Base-by-base conservation (phyloP, 2,113 vertebrate species). In the Lasiurus borealis region DNA sequence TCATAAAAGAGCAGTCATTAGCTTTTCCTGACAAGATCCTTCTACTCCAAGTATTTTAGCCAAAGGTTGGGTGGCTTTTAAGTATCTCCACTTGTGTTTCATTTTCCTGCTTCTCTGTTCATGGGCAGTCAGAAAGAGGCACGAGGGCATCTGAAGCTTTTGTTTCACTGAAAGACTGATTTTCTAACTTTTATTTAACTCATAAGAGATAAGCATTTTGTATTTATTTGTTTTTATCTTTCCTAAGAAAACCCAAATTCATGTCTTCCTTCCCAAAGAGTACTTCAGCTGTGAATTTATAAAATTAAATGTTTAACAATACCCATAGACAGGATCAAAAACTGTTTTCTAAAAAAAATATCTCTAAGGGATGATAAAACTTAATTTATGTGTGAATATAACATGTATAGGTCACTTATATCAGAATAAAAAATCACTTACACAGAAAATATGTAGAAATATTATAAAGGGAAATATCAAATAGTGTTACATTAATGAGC, bases 381-480 rank as follows among this genome's bases (percentile, higher is more conserved):
- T 69, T 27, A 68, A 68, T 68, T 89, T 77, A 71, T 76, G 13
- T 72, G 36, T 77, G 29, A 52, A n/a, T 31, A 36, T 46, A 87
- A 36, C 8, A 84, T 54, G 25, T 12, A 68, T 27, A 78, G 50
- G 52, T 80, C 13, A 62, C 29, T 83, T 84, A 50, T 5, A 71
- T 92, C n/a, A 86, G 72, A 46, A 23, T 62, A 75, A 82, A 94
- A 95, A 76, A 34, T 50, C 34, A 81, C 18, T 82, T 95, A 64
- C 90, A 40, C 10, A 59, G 21, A 71, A 25, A 78, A 76, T 3
- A 36, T 15, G 40, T 80, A 62, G 29, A 85, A 36, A 78, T 54
- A 82, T 21, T 23, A 46, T 48, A 92, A 90, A 52, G 16, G 6
- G 16, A 86, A 84, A 75, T 69, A 44, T 50, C 15, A 88, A 83